Evolutionary conservation across 2,113 vertebrate genomes (phyloP).

Genomic region (Junco hyemalis): DNA sequence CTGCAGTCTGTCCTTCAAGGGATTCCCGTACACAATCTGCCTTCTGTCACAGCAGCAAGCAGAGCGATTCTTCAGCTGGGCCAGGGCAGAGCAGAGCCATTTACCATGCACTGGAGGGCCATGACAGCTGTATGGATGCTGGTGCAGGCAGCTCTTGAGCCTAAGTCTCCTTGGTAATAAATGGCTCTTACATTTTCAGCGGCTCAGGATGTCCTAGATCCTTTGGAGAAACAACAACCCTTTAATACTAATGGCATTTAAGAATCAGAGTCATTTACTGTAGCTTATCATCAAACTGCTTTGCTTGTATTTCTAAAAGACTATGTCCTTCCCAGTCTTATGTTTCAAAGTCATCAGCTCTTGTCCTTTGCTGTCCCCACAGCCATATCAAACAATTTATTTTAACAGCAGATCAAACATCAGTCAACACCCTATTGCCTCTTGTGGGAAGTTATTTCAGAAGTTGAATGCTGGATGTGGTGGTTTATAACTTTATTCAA

Average conservation of each 20-base stretch:
- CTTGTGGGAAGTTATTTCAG: not conserved
- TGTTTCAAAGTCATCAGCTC: not conserved
- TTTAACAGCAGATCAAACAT: not conserved
- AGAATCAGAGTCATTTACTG: not conserved
- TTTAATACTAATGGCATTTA: conserved; percentile 5
- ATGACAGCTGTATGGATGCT: not conserved
- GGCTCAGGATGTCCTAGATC: not conserved
- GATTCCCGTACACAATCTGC: not conserved
- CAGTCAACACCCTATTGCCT: not conserved
- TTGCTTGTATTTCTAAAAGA: not conserved
- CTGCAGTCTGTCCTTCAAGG: not conserved
- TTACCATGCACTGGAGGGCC: not conserved
- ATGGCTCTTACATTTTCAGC: not conserved
- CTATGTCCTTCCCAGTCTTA: not conserved
- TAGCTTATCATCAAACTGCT: not conserved
- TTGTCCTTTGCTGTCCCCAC: not conserved
- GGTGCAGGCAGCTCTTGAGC: not conserved
- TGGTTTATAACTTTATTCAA: not conserved
- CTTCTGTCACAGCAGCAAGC: not conserved
- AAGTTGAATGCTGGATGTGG: not conserved
- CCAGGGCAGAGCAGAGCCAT: not conserved
- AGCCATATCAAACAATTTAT: not conserved
- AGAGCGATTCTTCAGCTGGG: conserved; percentile 21
- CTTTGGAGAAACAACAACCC: not conserved
- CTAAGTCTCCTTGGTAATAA: not conserved